A percentile compares a stretch with the other conserved stretches of the same genome.
Conservation (phyloP, 2,888 invertebrate genomes). For the Caenorhabditis sp. region DNA sequence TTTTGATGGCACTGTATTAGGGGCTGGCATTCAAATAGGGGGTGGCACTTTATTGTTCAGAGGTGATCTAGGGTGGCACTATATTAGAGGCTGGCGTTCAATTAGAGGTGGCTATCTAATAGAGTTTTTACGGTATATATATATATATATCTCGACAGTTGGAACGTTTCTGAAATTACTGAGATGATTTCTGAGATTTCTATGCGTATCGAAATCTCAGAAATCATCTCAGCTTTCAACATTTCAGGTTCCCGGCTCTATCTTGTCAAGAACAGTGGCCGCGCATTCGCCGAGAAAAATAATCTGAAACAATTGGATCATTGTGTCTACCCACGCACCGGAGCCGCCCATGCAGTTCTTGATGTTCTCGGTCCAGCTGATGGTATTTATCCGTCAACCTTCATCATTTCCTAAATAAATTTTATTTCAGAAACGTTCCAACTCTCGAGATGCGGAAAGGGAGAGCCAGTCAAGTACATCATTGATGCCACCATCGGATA, state of each 20-base stretch:
- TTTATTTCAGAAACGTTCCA: slow-evolving; percentile 45
- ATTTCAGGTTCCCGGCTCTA: slow-evolving; percentile 78
- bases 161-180: no score
- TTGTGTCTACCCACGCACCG: slow-evolving; percentile 92
- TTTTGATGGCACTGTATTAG: no score
- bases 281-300: slow-evolving; percentile 88
- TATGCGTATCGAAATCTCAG: no score
- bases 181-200: no score
- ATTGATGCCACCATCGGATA: slow-evolving; percentile 82
- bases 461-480: slow-evolving; percentile 79
- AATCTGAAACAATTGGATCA: slow-evolving; percentile 89
- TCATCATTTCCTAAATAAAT: neutral
- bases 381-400: slow-evolving; percentile 37
- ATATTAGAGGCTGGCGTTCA: no score
- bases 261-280: slow-evolving; percentile 75
- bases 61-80: no score
- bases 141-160: no score
- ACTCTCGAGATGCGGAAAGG: slow-evolving; percentile 67
- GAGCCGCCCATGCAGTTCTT: slow-evolving; percentile 92
- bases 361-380: slow-evolving; percentile 85
- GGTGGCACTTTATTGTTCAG: no score
- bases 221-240: neutral
- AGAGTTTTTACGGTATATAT: no score
- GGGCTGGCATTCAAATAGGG: no score
- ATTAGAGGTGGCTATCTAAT: no score